These are phyloP conservation scores for Brachionus plicatilis DNA, from an alignment of 1,140 invertebrate species.

Conservation along the genomic window DNA sequence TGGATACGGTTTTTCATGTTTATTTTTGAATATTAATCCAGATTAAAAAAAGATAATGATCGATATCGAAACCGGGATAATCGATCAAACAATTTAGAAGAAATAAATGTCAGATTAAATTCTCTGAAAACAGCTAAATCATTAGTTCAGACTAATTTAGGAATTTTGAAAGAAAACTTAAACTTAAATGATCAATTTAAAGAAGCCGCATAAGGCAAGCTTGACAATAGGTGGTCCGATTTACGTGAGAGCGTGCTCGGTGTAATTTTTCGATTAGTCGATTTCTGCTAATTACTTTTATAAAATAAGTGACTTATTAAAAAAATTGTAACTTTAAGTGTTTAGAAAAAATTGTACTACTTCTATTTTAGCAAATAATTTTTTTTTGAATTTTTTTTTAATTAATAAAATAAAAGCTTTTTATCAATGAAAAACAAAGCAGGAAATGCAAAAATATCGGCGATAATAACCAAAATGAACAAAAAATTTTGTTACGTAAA, in stretches of 20 bases:
- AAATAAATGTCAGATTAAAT: conserved; percentile 9
- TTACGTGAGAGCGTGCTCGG: conserved; percentile 18
- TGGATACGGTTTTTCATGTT: not conserved
- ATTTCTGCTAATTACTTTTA: conserved; percentile 9
- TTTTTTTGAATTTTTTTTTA: not conserved
- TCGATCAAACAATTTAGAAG: conserved; percentile 4
- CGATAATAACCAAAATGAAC: not conserved
- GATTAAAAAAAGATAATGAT: not conserved
- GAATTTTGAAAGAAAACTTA: not conserved
- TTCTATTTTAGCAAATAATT: not conserved
- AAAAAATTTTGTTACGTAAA: not conserved
- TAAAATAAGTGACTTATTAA: not conserved
- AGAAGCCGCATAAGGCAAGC: not conserved
- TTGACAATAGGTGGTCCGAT: conserved; percentile 28
- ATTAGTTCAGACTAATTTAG: not conserved
- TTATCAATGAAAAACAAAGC: not conserved
- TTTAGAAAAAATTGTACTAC: not conserved
- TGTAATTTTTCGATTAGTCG: not conserved
- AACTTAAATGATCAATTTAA: not conserved
- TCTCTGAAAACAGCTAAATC: not conserved
- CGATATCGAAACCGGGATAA: not conserved
- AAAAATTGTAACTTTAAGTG: not conserved
- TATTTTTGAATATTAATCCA: not conserved
- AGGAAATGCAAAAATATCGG: not conserved
- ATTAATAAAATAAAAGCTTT: not conserved